Evolutionary conservation across 2,888 invertebrate genomes (phyloP).

Genomic region (Drosophila infuscata): DNA sequence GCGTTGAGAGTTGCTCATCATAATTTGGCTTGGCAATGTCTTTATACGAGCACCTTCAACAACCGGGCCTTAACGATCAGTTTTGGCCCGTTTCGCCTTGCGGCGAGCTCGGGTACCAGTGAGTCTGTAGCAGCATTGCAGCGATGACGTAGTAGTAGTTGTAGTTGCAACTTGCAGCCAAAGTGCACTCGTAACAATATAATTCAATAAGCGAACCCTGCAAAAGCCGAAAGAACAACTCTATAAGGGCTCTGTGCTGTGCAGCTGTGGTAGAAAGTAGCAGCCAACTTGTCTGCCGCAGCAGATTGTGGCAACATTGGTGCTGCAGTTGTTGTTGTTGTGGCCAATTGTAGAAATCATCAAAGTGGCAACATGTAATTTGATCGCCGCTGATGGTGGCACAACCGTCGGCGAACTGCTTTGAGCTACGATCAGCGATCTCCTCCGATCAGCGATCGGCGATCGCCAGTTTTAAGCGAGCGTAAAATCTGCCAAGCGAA

Average conservation of each 20-base stretch:
- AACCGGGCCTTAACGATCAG: constrained; percentile 32
- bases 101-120: constrained; percentile 44
- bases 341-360: constrained; percentile 78
- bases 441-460: constrained; percentile 18
- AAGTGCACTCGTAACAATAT: constrained; percentile 64
- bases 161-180: constrained; percentile 35
- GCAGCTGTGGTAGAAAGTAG: constrained; percentile 48
- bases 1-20: constrained; percentile 8
- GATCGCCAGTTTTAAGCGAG: constrained; percentile 69
- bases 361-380: constrained; percentile 75
- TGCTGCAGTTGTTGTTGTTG: constrained; percentile 43
- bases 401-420: constrained; percentile 66
- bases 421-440: constrained; percentile 52
- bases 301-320: constrained; percentile 14
- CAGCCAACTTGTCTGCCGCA: constrained; percentile 72
- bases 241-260: constrained; percentile 51
- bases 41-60: constrained; percentile 38
- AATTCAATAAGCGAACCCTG: constrained; percentile 68
- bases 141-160: constrained; percentile 62
- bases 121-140: constrained; percentile 45
- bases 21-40: constrained; percentile 54
- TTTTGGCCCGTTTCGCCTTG: constrained; percentile 17
- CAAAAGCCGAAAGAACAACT: constrained; percentile 25
- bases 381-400: constrained; percentile 62
- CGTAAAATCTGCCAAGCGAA: constrained; percentile 66